Evolutionary conservation across 2,888 invertebrate genomes (phyloP), one percentile per base, ranked within the genome.

Genomic region (Candidula unifasciata): DNA sequence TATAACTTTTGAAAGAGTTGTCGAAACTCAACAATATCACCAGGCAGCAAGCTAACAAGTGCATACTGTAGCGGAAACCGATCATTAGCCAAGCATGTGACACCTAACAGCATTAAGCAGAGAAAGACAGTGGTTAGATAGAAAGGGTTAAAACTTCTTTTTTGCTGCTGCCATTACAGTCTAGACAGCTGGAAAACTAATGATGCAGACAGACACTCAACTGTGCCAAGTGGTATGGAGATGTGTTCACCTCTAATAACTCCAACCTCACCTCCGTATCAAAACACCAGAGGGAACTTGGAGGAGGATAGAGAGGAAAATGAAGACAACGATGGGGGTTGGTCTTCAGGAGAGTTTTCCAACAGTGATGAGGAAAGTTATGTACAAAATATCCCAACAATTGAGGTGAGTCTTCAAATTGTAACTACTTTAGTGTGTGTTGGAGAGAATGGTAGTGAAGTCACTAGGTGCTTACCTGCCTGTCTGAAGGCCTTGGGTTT

Each of bases 331-430:
- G 97, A 97, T 91, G 92, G 90, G 6, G 97, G 96, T 91, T 97
- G 97, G 97, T 97, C 97, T 90, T 97, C 97, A 2, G 97, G 97
- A 93, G 97, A 97, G 91, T 97, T 97, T 87, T 97, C 97, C 5
- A 90, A 91, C 83, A 89, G 89, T 64, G 91, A 91, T 44, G 91
- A 91, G 54, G 89, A 88, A 57, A 88, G 88, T 54, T n/a, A 52
- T 8, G 87, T 87, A 33, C 87, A 86, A 52, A 88, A 89, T 68
- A 84, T 86, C n/a, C 83, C 87, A 18, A 84, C 73, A 21, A 87
- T 87, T 82, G 87, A 88, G 85, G 88, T 87, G 24, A 80, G 64
- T 66, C 30, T 3, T 18, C 21, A 37, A 24, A 18, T 30, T 37
- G n/a, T n/a, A 60, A 44, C 44, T 44, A 44, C 13, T 44, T 10